These are phyloP conservation scores for Deilephila elpenor DNA, from an alignment of 2,888 invertebrate genomes.

Conservation along the genomic window DNA sequence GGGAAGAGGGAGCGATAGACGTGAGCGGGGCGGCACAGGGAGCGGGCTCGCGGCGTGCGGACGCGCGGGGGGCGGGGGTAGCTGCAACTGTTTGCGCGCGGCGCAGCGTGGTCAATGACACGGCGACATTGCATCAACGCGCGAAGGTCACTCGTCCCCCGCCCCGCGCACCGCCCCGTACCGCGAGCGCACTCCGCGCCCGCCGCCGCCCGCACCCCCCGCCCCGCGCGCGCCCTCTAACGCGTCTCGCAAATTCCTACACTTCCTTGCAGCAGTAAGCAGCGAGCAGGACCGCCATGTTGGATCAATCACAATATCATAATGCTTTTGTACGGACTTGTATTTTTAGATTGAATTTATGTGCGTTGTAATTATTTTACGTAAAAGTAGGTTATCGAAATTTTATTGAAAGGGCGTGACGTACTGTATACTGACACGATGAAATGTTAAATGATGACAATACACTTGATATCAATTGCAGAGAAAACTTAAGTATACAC, in stretches of 20 bases:
- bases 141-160: slow-evolving; percentile 72
- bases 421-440: too few relatives aligned
- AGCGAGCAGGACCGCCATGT: slow-evolving; percentile 44
- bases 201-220: slow-evolving; percentile 50
- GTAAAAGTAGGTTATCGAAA: too few relatives aligned
- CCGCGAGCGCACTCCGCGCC: slow-evolving; percentile 42
- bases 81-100: slow-evolving; percentile 64
- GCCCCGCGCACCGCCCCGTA: slow-evolving; percentile 50
- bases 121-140: slow-evolving; percentile 84
- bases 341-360: slow-evolving; percentile 7
- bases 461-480: too few relatives aligned
- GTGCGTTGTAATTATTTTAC: too few relatives aligned
- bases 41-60: slow-evolving; percentile 55
- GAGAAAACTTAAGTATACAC: too few relatives aligned
- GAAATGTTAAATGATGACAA: too few relatives aligned
- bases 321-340: slow-evolving; percentile 9
- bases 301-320: slow-evolving; percentile 41
- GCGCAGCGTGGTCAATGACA: slow-evolving; percentile 80
- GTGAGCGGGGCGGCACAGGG: slow-evolving; percentile 51
- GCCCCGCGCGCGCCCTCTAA: slow-evolving; percentile 53
- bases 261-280: slow-evolving; percentile 44
- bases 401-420: too few relatives aligned
- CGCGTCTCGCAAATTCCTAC: slow-evolving; percentile 60
- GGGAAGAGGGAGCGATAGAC: slow-evolving; percentile 56
- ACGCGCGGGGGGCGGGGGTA: slow-evolving; percentile 41